phyloP scores from a whole-genome alignment of 2,113 vertebrate genomes.

The Galemys pyrenaicus region DNA sequence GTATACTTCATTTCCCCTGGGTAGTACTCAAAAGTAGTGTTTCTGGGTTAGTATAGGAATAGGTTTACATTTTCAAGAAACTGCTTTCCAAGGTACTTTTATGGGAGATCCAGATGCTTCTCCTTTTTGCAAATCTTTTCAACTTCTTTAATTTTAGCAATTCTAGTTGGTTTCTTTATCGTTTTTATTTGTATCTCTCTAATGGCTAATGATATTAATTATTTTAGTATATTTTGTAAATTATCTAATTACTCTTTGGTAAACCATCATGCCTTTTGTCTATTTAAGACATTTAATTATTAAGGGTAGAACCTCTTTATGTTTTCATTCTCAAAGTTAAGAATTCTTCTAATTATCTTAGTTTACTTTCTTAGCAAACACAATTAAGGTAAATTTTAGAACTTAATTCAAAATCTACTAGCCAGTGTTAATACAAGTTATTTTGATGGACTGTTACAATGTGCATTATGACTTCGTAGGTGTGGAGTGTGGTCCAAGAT shows the following conservation, averaged over 20 bases:
- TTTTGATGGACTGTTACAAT: not conserved
- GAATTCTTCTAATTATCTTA: not conserved
- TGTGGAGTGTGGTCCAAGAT: not conserved
- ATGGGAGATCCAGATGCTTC: not conserved
- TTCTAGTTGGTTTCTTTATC: not conserved
- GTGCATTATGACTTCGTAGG: not conserved
- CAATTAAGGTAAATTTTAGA: not conserved
- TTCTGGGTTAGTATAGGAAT: not conserved
- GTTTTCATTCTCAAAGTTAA: not conserved
- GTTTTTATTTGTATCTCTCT: conserved; percentile 42
- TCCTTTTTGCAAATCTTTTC: not conserved
- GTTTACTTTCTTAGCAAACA: not conserved
- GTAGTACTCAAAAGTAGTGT: not conserved
- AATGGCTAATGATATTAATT: not conserved
- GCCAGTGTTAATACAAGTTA: not conserved
- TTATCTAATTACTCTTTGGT: not conserved
- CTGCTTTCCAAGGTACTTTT: not conserved
- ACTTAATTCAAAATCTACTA: not conserved
- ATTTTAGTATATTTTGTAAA: not conserved
- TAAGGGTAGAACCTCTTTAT: not conserved
- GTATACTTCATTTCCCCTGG: not conserved
- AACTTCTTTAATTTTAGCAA: not conserved
- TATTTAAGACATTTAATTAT: conserved; percentile 35
- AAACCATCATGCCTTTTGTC: not conserved
- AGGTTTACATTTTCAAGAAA: not conserved